Base-by-base conservation (phyloP, 2,888 invertebrate genomes). In the Callinectes sapidus region DNA sequence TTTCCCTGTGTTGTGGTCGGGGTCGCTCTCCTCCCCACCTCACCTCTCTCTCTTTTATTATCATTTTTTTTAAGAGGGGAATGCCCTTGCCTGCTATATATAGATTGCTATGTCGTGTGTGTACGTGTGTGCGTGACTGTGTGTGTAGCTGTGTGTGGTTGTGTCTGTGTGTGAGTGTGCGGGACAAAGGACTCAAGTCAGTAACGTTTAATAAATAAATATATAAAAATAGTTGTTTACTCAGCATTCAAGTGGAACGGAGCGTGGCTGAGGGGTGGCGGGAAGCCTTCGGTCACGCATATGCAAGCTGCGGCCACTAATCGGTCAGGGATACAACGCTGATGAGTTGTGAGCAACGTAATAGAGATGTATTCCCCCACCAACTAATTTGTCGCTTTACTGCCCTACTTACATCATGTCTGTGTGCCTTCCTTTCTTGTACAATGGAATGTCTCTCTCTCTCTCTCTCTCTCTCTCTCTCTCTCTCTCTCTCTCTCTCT, bases 51-150 rank as follows among this genome's bases (percentile, higher is more conserved):
- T 88, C 32, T 88, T 88, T 28, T 88, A 32, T 32, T 81, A 14
- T 16, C 13, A 28, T 54, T 88, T 88, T 88, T 87, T 87, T 87
- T 16, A 54, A 88, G 88, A 88, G 88, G 88, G 88, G 88, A 55
- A 88, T 88, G 35, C 81, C 88, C 88, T 88, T 88, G 88, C 88
- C 61, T 54, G 48, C 88, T 88, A 88, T 88, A 88, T 88, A 88
- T 88, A 88, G 32, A 77, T 54, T 55, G 42, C 35, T 77, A 16
- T 85, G 32, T 61, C 32, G n/a, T 14, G 28, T 71, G 77, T 77
- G 35, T 81, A 35, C 32, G 39, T 71, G 71, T 89, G 71, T 66
- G 61, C 81, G 81, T 77, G 81, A 71, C 39, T 88, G 32, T 90
- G 54, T 90, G 35, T 90, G 54, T 54, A 35, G 16, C 14, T 48